Conservation (phyloP, 2,113 vertebrate genomes). For the Ornithorhynchus anatinus region DNA sequence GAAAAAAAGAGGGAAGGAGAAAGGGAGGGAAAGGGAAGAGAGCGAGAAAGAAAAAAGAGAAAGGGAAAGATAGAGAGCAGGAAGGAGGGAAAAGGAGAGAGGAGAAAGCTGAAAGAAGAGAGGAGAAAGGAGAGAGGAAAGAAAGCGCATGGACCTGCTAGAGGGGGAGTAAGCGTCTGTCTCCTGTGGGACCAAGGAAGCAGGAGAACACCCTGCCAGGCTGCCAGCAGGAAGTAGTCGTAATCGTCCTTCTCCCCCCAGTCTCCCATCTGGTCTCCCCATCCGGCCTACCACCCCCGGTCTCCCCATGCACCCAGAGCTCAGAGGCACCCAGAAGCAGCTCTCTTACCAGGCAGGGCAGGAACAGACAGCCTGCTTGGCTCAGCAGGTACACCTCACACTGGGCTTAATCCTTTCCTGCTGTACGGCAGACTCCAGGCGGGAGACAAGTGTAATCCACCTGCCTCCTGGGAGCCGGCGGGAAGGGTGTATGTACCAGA, state of each 20-base stretch:
- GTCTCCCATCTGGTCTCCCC: rapidly evolving
- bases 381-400: not conserved
- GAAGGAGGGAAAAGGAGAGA: not conserved
- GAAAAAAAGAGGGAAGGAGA: conserved; percentile 26
- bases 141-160: no score
- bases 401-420: not conserved
- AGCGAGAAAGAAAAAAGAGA: not conserved
- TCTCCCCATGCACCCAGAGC: not conserved
- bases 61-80: not conserved
- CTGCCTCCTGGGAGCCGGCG: not conserved
- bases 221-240: not conserved
- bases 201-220: rapidly evolving
- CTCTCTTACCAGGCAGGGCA: not conserved
- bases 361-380: not conserved
- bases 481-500: no score
- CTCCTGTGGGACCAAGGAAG: no score
- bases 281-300: not conserved
- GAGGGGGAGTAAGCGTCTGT: no score
- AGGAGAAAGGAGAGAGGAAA: not conserved
- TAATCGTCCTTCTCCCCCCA: not conserved
- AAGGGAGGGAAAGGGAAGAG: conserved; percentile 25
- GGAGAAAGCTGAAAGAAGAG: not conserved
- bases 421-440: conserved; percentile 10
- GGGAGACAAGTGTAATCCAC: not conserved
- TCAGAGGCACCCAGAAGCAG: not conserved